phyloP scores from a whole-genome alignment of 2,888 invertebrate species.

The Mythimna pallens region DNA sequence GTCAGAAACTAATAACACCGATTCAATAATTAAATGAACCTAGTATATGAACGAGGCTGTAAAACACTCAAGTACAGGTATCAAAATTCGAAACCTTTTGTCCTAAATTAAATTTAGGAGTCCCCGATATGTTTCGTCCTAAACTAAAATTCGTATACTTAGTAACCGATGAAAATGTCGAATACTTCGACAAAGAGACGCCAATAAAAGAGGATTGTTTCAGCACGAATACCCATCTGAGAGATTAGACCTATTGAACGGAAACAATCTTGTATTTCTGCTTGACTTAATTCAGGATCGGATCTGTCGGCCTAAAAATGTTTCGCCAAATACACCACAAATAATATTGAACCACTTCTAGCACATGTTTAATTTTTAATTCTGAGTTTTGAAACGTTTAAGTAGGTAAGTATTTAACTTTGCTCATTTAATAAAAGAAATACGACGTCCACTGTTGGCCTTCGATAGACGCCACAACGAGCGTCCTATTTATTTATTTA shows the following conservation, averaged over 20 bases:
- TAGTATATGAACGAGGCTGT: conserved; percentile 4
- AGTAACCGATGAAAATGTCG: conserved; percentile 76
- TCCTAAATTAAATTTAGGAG: conserved; percentile 39
- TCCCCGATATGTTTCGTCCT: conserved; percentile 50
- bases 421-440: background rate
- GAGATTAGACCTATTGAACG: conserved; percentile 88
- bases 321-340: conserved; percentile 71
- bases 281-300: conserved; percentile 82
- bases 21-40: conserved; percentile 16
- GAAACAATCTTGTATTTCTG: conserved; percentile 89
- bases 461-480: no score
- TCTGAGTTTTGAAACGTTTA: background rate
- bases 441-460: no score
- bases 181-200: conserved; percentile 83
- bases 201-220: conserved; percentile 88
- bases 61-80: background rate
- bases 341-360: conserved; percentile 62
- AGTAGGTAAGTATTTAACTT: background rate
- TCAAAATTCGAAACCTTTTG: conserved; percentile 36
- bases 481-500: no score
- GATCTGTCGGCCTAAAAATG: conserved; percentile 75
- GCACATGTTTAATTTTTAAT: conserved; percentile 20
- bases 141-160: conserved; percentile 66
- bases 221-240: conserved; percentile 88
- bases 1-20: conserved; percentile 7